Percentiles rank a stretch among this genome's conserved stretches.
Evolutionary conservation across 92 coral and sea anemone species (phyloP).

Genomic region (Palythoa heliodiscus): DNA sequence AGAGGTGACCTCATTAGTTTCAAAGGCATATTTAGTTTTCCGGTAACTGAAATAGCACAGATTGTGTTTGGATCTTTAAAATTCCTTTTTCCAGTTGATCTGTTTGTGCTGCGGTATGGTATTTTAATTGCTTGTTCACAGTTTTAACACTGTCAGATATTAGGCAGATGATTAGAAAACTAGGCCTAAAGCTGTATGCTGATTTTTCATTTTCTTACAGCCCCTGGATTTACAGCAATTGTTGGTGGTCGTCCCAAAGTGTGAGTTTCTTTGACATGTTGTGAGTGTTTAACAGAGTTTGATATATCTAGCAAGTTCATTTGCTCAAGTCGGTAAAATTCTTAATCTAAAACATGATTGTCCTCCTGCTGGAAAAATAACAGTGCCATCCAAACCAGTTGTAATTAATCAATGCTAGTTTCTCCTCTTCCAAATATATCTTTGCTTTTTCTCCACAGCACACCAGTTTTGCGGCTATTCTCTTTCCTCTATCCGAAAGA

Average conservation of each 20-base stretch:
- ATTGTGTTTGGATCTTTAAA: no score
- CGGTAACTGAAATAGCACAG: no score
- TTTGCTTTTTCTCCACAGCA: slow-evolving; percentile 36
- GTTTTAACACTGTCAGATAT: no score
- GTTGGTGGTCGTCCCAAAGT: slow-evolving; percentile 98
- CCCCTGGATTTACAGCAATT: slow-evolving; percentile 94
- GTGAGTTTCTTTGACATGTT: slow-evolving; percentile 49
- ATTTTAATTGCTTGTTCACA: no score
- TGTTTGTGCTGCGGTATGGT: no score
- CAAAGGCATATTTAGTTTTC: no score
- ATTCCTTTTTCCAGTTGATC: no score
- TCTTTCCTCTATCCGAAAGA: slow-evolving; percentile 93
- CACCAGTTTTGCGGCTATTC: slow-evolving; percentile 85
- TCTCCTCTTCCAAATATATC: no score
- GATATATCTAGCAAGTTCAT: no score
- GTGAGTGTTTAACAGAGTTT: not conserved
- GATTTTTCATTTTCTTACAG: slow-evolving; percentile 47
- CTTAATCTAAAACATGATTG: not conserved
- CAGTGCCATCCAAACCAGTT: not conserved
- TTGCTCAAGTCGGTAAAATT: not conserved
- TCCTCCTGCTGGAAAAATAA: not conserved
- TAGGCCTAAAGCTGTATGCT: not conserved
- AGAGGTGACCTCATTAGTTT: no score
- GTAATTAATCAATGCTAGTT: no score
- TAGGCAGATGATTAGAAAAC: no score